Evolutionary conservation across 2,888 invertebrate genomes (phyloP), one percentile per base, ranked within the genome.

Genomic region (Sphecodes monilicornis): DNA sequence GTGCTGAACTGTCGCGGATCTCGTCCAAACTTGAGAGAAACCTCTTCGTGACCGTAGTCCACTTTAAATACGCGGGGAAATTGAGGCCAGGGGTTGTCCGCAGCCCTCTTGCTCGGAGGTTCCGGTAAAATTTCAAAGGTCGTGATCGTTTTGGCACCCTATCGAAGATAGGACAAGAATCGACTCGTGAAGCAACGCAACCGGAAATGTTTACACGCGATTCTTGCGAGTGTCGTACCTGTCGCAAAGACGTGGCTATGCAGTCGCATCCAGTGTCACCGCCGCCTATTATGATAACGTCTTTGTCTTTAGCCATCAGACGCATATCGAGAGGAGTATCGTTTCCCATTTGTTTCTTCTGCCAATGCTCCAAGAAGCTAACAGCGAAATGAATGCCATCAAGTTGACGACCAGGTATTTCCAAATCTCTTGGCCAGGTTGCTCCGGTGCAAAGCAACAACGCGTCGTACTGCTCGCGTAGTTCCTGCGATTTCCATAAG

Each of bases 1-100:
- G 99, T 98, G 88, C 97, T 98, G 95, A 98, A 99, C 91, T 97
- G 97, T 78, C 99, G 96, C 2, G 99, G 99, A 95, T 99, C 99
- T 60, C 97, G 96, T 18, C 99, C 99, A 94, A 97, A 98, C 93
- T 97, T 97, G 1, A 94, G 88, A 0, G 93, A 86, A 6, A 95
- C 98, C 95, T 99, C 99, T 92, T 99, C 99, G 93, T 99, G 99
- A 0, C 99, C 99, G 93, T 99, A 99, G 95, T 99, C 99, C 39
- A 99, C 98, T 91, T 97, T 97, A 96, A 99, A 99, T 39, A 99
- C 98, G 93, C 98, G 96, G 0, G 99, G 99, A 97, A 98, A 99
- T 93, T 99, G 98, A 3, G 99, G 99, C 99, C 99, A 99, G 0
- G 99, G 99, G 95, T 99, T 99, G 94, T 98, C 98, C 26, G 96